Evolutionary conservation across 2,888 invertebrate species (phyloP).

Genomic region (Diarsia brunnea): DNA sequence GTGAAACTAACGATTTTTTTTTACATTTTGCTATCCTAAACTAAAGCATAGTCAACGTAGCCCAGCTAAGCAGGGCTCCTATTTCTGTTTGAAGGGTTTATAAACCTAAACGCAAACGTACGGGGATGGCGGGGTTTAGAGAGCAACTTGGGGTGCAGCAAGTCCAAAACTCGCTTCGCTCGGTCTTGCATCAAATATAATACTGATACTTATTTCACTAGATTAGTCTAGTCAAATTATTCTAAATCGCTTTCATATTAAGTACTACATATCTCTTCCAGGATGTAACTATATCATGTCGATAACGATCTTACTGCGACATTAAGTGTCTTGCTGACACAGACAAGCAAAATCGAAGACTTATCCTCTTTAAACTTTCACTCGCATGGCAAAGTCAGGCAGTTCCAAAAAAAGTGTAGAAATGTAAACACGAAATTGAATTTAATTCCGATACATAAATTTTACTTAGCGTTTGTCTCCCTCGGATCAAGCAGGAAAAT

Average conservation of each 20-base stretch:
- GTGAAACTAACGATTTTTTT: too few relatives aligned
- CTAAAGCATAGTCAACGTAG: too few relatives aligned
- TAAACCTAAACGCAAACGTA: too few relatives aligned
- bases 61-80: too few relatives aligned
- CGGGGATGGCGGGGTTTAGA: too few relatives aligned
- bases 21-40: too few relatives aligned
- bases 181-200: neutral
- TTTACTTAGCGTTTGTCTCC: conserved; percentile 90
- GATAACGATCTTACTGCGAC: neutral
- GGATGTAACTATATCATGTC: too few relatives aligned
- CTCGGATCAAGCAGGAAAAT: conserved; percentile 87
- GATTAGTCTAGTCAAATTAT: neutral
- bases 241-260: neutral
- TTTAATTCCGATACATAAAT: conserved; percentile 91
- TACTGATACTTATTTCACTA: neutral
- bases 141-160: too few relatives aligned
- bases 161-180: neutral
- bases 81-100: too few relatives aligned
- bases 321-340: neutral
- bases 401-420: conserved; percentile 87
- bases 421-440: conserved; percentile 90
- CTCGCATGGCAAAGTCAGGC: conserved; percentile 77
- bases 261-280: neutral
- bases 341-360: conserved; percentile 43
- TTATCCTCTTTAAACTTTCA: conserved; percentile 77